Evolutionary conservation across 2,113 vertebrate genomes (phyloP), one percentile per base, ranked within the genome.

Genomic region (Garra rufa): DNA sequence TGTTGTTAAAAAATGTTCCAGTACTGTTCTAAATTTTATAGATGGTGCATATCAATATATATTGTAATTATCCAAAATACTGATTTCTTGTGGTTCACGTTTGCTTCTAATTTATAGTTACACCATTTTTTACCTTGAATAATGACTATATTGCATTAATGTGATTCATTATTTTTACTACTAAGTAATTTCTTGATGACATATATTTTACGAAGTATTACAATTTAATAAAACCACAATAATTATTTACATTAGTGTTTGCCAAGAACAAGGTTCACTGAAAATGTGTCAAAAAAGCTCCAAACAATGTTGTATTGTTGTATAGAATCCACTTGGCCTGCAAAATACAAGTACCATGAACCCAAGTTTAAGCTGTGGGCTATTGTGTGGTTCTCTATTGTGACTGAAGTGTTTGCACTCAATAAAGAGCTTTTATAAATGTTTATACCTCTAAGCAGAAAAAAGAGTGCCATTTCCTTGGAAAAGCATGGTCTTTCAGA

Each of bases 151-250:
- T 52, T 11, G 15, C 71, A 76, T 85, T 69, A 81, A 57, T 81
- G 59, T 46, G 59, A 65, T 77, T 75, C 24, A 87, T 67, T 38
- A 84, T 81, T 81, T 76, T 76, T 75, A 59, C 77, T 73, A 75
- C 61, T 76, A 30, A 80, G 75, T 83, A 52, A 80, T 76, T 76
- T 55, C 63, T 81, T 26, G 9, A 6, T 8, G 61, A 11, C 63
- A 21, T 19, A 43, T 73, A 48, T 69, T 59, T 67, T 14, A 82
- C 30, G 21, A 71, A 74, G 19, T 46, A 74, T 28, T 44, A 63
- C 3, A 46, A 1, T 77, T 28, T 70, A 55, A 67, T 52, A 63
- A 30, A 41, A 48, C 41, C 6, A 19, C 6, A 61, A 38, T 79
- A 8, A 61, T 46, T 63, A 26, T 79, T 79, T 11, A 41, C 75